Evolutionary conservation across 2,888 invertebrate species (phyloP).

Genomic region (Hydropsyche betteni): DNA sequence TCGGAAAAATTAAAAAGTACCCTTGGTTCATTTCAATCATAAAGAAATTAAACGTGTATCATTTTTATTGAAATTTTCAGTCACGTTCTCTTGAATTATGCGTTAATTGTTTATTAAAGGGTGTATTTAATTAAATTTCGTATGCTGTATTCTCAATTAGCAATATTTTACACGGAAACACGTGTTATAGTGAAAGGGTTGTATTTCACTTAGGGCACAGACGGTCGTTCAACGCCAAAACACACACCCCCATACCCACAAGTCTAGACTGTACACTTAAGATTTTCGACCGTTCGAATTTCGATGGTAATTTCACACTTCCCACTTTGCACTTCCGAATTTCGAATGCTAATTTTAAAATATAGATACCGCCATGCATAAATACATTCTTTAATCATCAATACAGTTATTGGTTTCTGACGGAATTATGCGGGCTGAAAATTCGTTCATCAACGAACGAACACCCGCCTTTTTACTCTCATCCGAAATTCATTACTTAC

Average conservation of each 20-base stretch:
- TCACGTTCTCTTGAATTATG: too few relatives aligned
- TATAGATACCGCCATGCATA: background rate
- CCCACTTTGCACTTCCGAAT: background rate
- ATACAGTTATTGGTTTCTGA: too few relatives aligned
- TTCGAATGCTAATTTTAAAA: too few relatives aligned
- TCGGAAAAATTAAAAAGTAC: background rate
- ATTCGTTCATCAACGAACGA: too few relatives aligned
- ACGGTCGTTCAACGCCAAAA: slow-evolving; percentile 46
- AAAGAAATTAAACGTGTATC: background rate
- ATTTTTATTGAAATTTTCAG: too few relatives aligned
- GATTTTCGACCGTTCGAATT: background rate
- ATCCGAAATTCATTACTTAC: too few relatives aligned
- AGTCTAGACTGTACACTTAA: slow-evolving; percentile 22
- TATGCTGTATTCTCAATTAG: background rate
- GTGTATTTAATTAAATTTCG: background rate
- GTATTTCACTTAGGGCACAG: slow-evolving; percentile 39
- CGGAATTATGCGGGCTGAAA: too few relatives aligned
- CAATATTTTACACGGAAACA: slow-evolving; percentile 10
- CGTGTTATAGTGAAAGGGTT: background rate
- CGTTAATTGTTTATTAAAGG: background rate
- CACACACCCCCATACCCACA: slow-evolving; percentile 21
- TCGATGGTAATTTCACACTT: background rate
- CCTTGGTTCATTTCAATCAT: background rate
- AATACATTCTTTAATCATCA: background rate
- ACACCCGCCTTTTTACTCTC: background rate